Conservation (phyloP, 2,888 invertebrate species). For the Anticlea derivata region DNA sequence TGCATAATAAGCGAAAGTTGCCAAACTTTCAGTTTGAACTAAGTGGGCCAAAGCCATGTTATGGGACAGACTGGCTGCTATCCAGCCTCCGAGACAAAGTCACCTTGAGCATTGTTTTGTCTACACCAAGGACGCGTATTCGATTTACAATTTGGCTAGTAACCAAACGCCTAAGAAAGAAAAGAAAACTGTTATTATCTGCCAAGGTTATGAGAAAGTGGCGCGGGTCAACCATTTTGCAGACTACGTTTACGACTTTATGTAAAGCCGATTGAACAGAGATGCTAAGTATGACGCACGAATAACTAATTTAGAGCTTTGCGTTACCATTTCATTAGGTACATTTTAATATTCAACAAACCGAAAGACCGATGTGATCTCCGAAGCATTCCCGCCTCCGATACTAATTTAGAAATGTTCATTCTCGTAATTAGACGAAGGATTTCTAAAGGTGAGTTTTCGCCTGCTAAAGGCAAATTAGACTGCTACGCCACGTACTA, state of each 20-base stretch:
- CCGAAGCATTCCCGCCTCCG: conserved; percentile 4
- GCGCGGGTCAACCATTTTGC: conserved; percentile 38
- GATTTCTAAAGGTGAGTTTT: conserved; percentile 25
- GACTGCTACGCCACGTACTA: conserved; percentile 26
- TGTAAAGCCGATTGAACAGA: conserved; percentile 24
- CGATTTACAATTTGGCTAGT: conserved; percentile 42
- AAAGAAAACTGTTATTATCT: conserved; percentile 35
- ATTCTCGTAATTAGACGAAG: conserved; percentile 16
- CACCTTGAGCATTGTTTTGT: conserved; percentile 38
- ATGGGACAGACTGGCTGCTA: conserved; percentile 42
- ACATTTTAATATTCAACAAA: conserved; percentile 14
- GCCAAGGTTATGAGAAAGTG: conserved; percentile 49
- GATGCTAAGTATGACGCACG: conserved; percentile 23
- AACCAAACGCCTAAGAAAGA: conserved; percentile 43
- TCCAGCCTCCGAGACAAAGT: conserved; percentile 48
- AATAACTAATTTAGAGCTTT: conserved; percentile 26
- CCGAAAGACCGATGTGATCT: conserved; percentile 15
- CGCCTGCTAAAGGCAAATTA: conserved; percentile 26
- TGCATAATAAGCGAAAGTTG: conserved; percentile 22
- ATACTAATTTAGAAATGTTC: conserved; percentile 25
- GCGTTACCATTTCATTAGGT: conserved; percentile 10
- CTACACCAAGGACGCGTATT: conserved; percentile 34
- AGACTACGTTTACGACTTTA: conserved; percentile 23
- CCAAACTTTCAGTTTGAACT: conserved; percentile 31
- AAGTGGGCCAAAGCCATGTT: conserved; percentile 49